phyloP scores from a whole-genome alignment of 2,888 invertebrate species.

The Ornithoptera priamus region DNA sequence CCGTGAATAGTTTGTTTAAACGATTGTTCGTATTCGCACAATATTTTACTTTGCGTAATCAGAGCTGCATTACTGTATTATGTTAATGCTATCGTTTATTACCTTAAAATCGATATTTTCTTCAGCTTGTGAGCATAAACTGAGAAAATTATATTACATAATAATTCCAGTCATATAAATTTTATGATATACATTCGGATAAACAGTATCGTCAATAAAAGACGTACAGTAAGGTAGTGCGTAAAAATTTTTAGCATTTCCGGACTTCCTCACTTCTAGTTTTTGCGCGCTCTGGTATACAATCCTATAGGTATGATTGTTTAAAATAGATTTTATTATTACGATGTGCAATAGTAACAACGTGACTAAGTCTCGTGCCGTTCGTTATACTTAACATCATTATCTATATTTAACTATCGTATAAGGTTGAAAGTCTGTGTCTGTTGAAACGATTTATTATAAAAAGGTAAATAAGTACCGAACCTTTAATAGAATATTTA shows the following conservation, averaged over 20 bases:
- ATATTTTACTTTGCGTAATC: background rate
- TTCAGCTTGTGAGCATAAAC: background rate
- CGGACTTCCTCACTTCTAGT: background rate
- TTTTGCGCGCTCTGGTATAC: background rate
- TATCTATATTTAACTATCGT: slow-evolving; percentile 1
- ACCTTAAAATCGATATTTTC: background rate
- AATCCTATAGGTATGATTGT: background rate
- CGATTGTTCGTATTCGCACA: no score
- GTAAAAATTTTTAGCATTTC: no score
- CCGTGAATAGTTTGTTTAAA: background rate
- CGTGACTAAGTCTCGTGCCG: background rate
- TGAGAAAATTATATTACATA: background rate
- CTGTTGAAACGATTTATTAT: background rate
- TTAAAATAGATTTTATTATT: background rate
- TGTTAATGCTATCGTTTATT: background rate
- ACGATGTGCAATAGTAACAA: background rate
- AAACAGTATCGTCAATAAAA: no score
- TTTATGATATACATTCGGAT: no score
- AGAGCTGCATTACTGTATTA: background rate
- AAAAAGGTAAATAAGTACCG: background rate
- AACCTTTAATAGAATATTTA: slow-evolving; percentile 12
- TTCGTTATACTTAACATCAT: background rate
- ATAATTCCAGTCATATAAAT: no score
- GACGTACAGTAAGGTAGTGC: no score
- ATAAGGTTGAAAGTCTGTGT: background rate